A percentile compares a stretch with the other conserved stretches of the same genome.
These are phyloP conservation scores for Drosophila limbata DNA, from an alignment of 2,888 invertebrate species.

Conservation along the genomic window DNA sequence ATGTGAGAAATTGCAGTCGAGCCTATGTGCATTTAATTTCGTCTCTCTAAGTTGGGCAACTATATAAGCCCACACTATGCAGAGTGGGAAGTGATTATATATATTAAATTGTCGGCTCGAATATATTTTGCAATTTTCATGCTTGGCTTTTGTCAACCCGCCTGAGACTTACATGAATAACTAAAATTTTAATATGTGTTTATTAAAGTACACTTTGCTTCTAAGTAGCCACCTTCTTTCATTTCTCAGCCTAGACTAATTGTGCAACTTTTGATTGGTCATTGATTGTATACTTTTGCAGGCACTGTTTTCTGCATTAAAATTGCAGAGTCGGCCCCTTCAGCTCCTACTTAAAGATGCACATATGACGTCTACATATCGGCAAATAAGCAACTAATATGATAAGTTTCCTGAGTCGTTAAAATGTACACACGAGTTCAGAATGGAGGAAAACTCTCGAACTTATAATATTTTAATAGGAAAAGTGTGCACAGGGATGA, in stretches of 20 bases:
- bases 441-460: constrained; percentile 12
- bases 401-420: constrained; percentile 17
- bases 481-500: constrained; percentile 12
- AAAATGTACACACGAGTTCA: constrained; percentile 12
- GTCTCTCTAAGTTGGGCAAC: constrained; percentile 14
- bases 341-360: constrained; percentile 54
- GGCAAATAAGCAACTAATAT: constrained; percentile 62
- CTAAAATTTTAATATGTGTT: constrained; percentile 81
- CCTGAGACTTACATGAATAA: constrained; percentile 77
- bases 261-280: constrained; percentile 76
- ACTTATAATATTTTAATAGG: constrained; percentile 46
- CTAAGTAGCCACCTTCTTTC: constrained; percentile 60
- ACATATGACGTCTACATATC: constrained; percentile 64
- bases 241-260: constrained; percentile 35
- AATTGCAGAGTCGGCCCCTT: constrained; percentile 50
- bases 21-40: constrained; percentile 58
- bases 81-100: constrained; percentile 14
- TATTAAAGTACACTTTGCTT: constrained; percentile 64
- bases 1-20: constrained; percentile 73
- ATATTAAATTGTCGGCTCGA: constrained; percentile 25
- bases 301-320: constrained; percentile 64
- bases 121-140: constrained; percentile 64
- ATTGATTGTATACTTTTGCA: constrained; percentile 73
- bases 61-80: constrained; percentile 20
- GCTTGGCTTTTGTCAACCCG: constrained; percentile 65